Conservation (phyloP, 2,113 vertebrate species). For the Conger conger region DNA sequence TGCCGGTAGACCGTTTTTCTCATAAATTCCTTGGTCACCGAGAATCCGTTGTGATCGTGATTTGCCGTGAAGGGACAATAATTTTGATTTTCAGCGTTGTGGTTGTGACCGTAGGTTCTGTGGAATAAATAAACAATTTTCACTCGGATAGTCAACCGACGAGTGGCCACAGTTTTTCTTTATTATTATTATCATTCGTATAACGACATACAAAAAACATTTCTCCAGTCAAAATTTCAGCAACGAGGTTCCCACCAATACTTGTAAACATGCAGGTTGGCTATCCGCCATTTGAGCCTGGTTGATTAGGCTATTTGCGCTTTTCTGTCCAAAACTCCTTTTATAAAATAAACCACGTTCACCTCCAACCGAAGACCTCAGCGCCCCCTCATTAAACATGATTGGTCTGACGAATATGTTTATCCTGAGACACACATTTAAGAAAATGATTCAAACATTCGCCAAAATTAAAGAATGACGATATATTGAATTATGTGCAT, state of each 20-base stretch:
- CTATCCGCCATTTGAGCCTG: neutral
- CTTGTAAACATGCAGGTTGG: neutral
- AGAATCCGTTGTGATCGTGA: neutral
- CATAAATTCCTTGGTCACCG: too few species aligned
- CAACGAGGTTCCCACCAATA: neutral
- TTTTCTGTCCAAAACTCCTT: too few species aligned
- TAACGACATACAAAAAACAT: neutral
- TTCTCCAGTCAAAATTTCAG: neutral
- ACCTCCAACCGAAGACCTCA: too few species aligned
- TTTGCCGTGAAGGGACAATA: neutral
- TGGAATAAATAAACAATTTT: neutral
- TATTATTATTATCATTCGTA: neutral
- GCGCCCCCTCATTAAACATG: too few species aligned
- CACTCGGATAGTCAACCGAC: neutral
- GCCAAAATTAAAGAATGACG: too few species aligned
- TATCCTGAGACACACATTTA: too few species aligned
- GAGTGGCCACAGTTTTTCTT: neutral
- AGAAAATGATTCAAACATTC: too few species aligned
- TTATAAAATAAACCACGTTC: too few species aligned
- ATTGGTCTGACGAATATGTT: too few species aligned
- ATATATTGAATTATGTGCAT: too few species aligned
- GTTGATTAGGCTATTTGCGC: neutral
- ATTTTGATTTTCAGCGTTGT: neutral
- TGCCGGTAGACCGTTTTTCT: too few species aligned
- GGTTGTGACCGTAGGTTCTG: neutral